These are phyloP conservation scores for Ariolimax columbianus DNA, from an alignment of 2,888 invertebrate genomes.

Conservation along the genomic window DNA sequence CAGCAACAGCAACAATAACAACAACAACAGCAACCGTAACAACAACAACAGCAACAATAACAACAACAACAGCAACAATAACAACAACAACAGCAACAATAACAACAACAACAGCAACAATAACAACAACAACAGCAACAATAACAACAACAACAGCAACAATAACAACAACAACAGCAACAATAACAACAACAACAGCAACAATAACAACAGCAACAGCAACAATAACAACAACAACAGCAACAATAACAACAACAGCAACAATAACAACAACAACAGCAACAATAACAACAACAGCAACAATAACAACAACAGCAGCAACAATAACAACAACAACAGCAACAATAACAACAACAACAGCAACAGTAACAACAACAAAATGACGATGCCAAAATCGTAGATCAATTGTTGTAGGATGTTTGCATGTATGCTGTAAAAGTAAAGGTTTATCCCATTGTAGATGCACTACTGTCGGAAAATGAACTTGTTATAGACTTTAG, in stretches of 20 bases:
- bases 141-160: background rate
- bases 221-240: too few relatives aligned
- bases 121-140: background rate
- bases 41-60: background rate
- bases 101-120: background rate
- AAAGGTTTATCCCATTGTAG: too few relatives aligned
- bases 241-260: slow-evolving; percentile 16
- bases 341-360: slow-evolving; percentile 18
- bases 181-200: background rate
- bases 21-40: background rate
- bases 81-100: background rate
- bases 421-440: too few relatives aligned
- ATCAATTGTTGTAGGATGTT: background rate
- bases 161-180: background rate
- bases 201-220: background rate
- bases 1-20: background rate
- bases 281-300: slow-evolving; percentile 7
- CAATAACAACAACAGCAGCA: background rate
- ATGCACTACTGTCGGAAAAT: too few relatives aligned
- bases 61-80: background rate
- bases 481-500: too few relatives aligned
- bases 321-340: slow-evolving; percentile 9
- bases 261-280: slow-evolving; percentile 19
- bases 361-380: background rate
- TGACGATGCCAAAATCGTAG: background rate